These are phyloP conservation scores for Anguilla japonica DNA, from an alignment of 2,113 vertebrate species.

Conservation along the genomic window DNA sequence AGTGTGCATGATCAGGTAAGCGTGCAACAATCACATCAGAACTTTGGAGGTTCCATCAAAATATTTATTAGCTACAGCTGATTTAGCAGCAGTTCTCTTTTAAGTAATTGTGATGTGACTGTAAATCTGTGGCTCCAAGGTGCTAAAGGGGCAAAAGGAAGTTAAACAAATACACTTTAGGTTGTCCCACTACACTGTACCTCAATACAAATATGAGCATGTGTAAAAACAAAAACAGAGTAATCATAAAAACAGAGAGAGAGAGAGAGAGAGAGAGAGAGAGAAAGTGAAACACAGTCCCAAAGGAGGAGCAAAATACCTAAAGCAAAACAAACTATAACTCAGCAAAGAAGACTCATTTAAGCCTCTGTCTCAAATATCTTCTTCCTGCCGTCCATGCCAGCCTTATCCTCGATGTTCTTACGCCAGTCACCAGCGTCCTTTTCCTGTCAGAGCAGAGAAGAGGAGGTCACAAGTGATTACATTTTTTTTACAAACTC, in stretches of 20 bases:
- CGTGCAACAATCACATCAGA: not conserved
- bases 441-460: slow-evolving; percentile 37
- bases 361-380: slow-evolving; percentile 88
- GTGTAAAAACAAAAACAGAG: not conserved
- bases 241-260: not conserved
- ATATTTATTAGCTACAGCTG: not conserved
- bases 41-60: not conserved
- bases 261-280: not conserved
- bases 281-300: too few species aligned
- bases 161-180: not conserved
- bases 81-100: not conserved
- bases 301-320: not conserved
- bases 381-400: slow-evolving; percentile 95
- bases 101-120: not conserved
- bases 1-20: not conserved
- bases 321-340: not conserved
- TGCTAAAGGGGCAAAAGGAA: not conserved
- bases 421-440: slow-evolving; percentile 95
- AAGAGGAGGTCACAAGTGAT: not conserved
- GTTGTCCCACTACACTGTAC: not conserved
- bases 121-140: not conserved
- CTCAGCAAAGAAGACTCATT: slow-evolving; percentile 66
- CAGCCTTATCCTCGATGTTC: slow-evolving; percentile 94
- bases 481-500: not conserved
- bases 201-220: not conserved